Evolutionary conservation across 1,140 invertebrate species (phyloP), one percentile per base, ranked within the genome.

Genomic region (Proctacanthus coquilletti): DNA sequence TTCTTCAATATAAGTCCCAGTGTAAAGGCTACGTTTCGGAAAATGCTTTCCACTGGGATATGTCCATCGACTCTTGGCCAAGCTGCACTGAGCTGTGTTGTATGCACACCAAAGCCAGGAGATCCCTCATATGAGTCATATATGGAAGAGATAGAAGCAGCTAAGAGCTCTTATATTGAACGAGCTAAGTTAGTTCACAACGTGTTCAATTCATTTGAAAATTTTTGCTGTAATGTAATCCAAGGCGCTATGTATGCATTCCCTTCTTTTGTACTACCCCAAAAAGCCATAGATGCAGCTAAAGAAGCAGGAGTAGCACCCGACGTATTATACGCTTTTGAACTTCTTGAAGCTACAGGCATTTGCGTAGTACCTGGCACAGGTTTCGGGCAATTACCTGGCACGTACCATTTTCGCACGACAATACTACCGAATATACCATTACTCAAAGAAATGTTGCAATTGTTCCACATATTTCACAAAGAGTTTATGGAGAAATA

Each of bases 191-290:
- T 27, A 8, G 23, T 27, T 8, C 23, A 27, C 23, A 27, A 27
- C 8, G 13, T 27, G 23, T 27, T 27, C 23, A 27, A 27, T 13
- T 27, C 23, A 9, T 27, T 27, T 13, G 23, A 27, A 27, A 13
- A 13, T 27, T 27, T 27, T 13, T 9, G 13, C 8, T 27, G 23
- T 13, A 27, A 27, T 34, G 14, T 14, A 9, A 14, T 34, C 18
- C 34, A 61, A 56, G 84, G 84, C 23, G 79, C 86, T 2, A 89
- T 92, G 85, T 91, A 91, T 57, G 84, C 84, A 19, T 85, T 89
- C 49, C 86, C 86, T 2, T 66, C 66, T 34, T 39, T 83, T 3
- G 56, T 62, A 8, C 43, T 83, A 1, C 78, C 79, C 8, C 50
- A 61, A 41, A 75, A 74, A 43, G 78, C 76, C 5, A 68, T 78